These are phyloP conservation scores for Yponomeuta plumbellus DNA, from an alignment of 2,888 invertebrate genomes.

Conservation along the genomic window DNA sequence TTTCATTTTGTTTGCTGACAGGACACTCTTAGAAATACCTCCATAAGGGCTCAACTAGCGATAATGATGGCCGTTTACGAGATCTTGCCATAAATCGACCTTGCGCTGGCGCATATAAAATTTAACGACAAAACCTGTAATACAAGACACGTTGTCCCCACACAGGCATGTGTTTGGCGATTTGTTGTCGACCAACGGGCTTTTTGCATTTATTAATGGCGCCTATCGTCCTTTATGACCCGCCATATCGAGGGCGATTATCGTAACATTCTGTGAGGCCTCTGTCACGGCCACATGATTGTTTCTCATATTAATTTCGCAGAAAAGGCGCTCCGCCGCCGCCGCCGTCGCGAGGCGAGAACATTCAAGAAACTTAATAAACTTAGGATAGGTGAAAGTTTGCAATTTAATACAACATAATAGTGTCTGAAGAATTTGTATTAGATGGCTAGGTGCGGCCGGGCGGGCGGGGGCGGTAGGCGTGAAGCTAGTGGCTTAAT, in stretches of 20 bases:
- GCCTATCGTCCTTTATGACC: slow-evolving; percentile 19
- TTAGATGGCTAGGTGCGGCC: slow-evolving; percentile 22
- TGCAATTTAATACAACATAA: slow-evolving; percentile 16
- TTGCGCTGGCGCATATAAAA: slow-evolving; percentile 34
- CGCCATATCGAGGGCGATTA: slow-evolving; percentile 18
- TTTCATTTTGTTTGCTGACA: too few species aligned
- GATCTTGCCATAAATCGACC: slow-evolving; percentile 7
- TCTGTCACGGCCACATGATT: slow-evolving; percentile 13
- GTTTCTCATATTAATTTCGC: slow-evolving; percentile 1
- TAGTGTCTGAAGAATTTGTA: slow-evolving; percentile 30
- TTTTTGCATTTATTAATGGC: slow-evolving; percentile 23
- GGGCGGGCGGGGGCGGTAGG: slow-evolving; percentile 35
- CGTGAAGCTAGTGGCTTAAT: slow-evolving; percentile 54
- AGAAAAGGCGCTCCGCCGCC: background rate
- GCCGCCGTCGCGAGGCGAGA: background rate
- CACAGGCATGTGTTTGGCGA: slow-evolving; percentile 18
- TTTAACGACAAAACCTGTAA: slow-evolving; percentile 28
- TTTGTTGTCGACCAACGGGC: slow-evolving; percentile 29
- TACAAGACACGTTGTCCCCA: slow-evolving; percentile 21
- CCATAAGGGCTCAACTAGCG: slow-evolving; percentile 7
- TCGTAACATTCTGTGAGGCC: slow-evolving; percentile 19
- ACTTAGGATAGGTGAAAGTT: slow-evolving; percentile 13
- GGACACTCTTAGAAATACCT: background rate
- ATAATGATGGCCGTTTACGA: slow-evolving; percentile 11
- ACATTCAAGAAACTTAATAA: slow-evolving; percentile 12